Base-by-base conservation (phyloP, 2,888 invertebrate species). In the Agapetus fuscipes region DNA sequence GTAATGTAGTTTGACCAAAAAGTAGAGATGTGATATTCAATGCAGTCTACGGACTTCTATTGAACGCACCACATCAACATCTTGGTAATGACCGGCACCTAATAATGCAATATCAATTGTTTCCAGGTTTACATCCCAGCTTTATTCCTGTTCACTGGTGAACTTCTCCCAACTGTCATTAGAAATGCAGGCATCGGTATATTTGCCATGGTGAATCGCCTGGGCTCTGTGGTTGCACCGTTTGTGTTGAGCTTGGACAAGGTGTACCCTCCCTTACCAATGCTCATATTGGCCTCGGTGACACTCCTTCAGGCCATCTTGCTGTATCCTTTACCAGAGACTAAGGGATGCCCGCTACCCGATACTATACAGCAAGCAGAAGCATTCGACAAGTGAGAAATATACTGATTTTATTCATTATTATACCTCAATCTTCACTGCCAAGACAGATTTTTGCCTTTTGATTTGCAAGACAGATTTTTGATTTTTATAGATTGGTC, bases 121-220 rank as follows among this genome's bases (percentile, higher is more conserved):
- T 60, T 62, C 30, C 56, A 76, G 75, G 66, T 75, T 7, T 63
- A 70, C 1, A 58, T 68, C 43, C 65, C 69, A 36, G 62, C 79
- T 1, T 61, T 83, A 38, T 87, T 83, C 56, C 66, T 88, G 12
- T 83, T 77, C 55, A 77, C 83, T 7, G 82, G 84, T 0, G 87
- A 88, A 59, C 57, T 86, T 24, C 86, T 78, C 54, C 88, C 88
- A 7, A 88, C 87, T 0, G 69, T 82, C 11, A 72, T 83, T 3
- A 67, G 88, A 12, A 87, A 87, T 54, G 76, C 78, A 11, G 85
- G 83, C 2, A 72, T 87, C 32, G 84, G 85, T 7, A 70, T 76
- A 1, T 80, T 82, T 32, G 78, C 83, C 1, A 81, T 80, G 62
- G 82, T 80, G 51, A 82, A 83, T 2, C 70, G 86, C 45, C 61